Evolutionary conservation across 2,888 invertebrate genomes (phyloP), one percentile per base, ranked within the genome.

Genomic region (Leucoma salicis): DNA sequence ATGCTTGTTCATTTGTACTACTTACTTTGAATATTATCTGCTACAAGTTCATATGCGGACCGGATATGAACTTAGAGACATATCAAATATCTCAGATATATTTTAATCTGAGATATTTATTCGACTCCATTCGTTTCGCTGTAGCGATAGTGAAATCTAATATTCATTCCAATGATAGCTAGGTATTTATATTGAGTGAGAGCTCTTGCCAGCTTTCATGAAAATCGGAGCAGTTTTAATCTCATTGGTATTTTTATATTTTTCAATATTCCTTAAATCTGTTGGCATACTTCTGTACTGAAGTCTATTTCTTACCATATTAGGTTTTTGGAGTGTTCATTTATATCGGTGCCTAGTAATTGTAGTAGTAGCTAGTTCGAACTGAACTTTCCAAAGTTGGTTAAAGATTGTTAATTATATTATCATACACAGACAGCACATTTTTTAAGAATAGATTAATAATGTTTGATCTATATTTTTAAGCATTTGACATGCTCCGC

Each of bases 101-200:
- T 33, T 24, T 21, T 14, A 35, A 49, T 1, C 11, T 14, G 31
- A 37, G 44, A 35, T 42, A 24, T 16, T 13, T 33, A 28, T 36
- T 38, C 56, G 33, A 51, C 75, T 80, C 77, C 37, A 65, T 35
- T 41, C 53, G 42, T 72, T 71, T 65, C 59, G 35, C 40, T 74
- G 67, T 78, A 64, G 47, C 49, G 42, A 66, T 78, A 79, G 72
- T 78, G 74, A 79, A 81, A 82, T 82, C 73, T 80, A 80, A 83
- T 82, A 83, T 81, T 80, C 78, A 80, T 82, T 81, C 75, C 72
- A 64, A 62, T 77, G 74, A 74, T 74, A 74, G 69, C 61, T 73
- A 75, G 70, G 69, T 76, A 79, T 78, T 81, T 79, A 73, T 74
- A 74, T 77, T 73, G 73, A 72, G 65, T 64, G 53, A 62, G 64